Evolutionary conservation across 2,113 vertebrate species (phyloP), one percentile per base, ranked within the genome.

Genomic region (Anolis sagrei): DNA sequence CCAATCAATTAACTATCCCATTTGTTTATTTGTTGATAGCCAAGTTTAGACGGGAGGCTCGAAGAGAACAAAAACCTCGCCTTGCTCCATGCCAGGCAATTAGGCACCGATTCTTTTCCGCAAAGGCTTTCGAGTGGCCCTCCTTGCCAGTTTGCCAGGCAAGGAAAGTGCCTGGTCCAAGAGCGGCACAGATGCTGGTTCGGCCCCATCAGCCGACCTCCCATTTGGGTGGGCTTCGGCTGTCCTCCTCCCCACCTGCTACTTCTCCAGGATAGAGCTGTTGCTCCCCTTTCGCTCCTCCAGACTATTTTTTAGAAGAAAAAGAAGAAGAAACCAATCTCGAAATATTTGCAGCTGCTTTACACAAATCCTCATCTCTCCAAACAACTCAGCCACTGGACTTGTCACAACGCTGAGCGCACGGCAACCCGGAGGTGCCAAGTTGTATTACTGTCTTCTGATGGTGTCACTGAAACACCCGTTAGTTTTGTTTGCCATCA

Each of bases 21-120:
- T 44, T 44, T 79, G 11, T 34, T 21, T 81, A 83, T 84, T 88
- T 88, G 90, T 76, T 62, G 84, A 82, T 86, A 51, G 90, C 76
- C 90, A 84, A 62, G 88, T 82, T 48, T 87, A 91, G 87, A 89
- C 92, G 90, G 91, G 87, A 2, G 76, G 72, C 1, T 39, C 79
- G 77, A 76, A 58, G 91, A 82, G 92, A 90, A 64, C 19, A 75
- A 82, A 93, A 84, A 76, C 92, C 74, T 83, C 48, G 86, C 88
- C 76, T 62, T 89, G 89, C 86, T 82, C 88, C 9, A 19, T 27
- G 34, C 64, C 82, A 74, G 87, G 87, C 90, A 93, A 94, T 93
- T 91, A 93, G 90, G 83, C 84, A 61, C 36, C 5, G 79, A 86
- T 82, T 85, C 87, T 85, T 83, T 5, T 44, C 39, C 87, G 82